Conservation (phyloP, 2,797 vertebrate genomes). For the Sphenodon punctatus region DNA sequence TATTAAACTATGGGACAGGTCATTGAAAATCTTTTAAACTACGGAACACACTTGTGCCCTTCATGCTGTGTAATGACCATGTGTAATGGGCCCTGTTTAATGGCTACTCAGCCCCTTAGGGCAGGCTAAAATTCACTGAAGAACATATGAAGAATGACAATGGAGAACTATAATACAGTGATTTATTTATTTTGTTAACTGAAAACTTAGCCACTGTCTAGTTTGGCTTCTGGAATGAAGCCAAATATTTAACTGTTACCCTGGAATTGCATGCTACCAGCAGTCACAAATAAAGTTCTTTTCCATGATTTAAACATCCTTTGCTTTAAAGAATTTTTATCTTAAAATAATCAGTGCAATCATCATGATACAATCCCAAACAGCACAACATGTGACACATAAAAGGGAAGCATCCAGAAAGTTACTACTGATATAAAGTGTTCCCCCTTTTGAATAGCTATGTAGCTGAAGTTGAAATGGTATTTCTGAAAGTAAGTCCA, state of each 20-base stretch:
- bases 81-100: neutral
- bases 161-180: neutral
- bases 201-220: neutral
- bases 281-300: conserved; percentile 28
- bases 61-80: conserved; percentile 32
- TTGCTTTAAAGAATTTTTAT: conserved; percentile 54
- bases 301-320: conserved; percentile 31
- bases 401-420: neutral
- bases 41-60: neutral
- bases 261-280: conserved; percentile 57
- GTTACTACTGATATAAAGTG: neutral
- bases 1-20: conserved; percentile 23
- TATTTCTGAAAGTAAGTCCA: too few relatives aligned
- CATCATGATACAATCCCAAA: conserved; percentile 17
- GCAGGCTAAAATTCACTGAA: conserved; percentile 38
- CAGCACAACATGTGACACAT: neutral
- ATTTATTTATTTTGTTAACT: conserved; percentile 12
- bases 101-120: conserved; percentile 24
- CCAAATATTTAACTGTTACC: conserved; percentile 56
- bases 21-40: neutral
- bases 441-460: neutral
- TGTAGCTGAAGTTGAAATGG: neutral
- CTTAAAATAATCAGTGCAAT: neutral
- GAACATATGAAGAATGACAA: conserved; percentile 49
- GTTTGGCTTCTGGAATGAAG: conserved; percentile 38